Evolutionary conservation across 2,888 invertebrate genomes (phyloP).

Genomic region (Drosophila emarginata): DNA sequence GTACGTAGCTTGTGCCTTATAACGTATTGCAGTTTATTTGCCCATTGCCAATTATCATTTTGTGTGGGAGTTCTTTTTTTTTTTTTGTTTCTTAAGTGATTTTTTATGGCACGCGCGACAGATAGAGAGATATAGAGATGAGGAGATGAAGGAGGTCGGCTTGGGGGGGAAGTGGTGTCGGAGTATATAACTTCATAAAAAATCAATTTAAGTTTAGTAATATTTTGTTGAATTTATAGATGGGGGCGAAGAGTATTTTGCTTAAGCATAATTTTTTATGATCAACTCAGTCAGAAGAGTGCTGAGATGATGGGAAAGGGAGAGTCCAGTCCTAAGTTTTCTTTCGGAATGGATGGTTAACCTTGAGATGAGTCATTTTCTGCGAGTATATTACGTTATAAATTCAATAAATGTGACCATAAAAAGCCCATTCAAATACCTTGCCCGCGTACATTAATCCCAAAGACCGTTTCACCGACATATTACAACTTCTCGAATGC

Average conservation of each 20-base stretch:
- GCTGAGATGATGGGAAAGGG: conserved; percentile 14
- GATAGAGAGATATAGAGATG: background rate
- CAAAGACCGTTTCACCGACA: conserved; percentile 38
- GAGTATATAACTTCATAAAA: conserved; percentile 73
- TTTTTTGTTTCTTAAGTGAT: conserved; percentile 58
- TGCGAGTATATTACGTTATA: conserved; percentile 73
- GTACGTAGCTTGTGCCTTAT: background rate
- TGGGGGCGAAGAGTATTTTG: conserved; percentile 58
- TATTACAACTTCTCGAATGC: conserved; percentile 69
- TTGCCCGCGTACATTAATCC: conserved; percentile 73
- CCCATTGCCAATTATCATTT: conserved; percentile 20
- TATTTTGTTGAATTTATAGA: conserved; percentile 75
- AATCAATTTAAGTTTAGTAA: conserved; percentile 74
- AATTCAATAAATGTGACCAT: conserved; percentile 78
- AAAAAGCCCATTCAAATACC: conserved; percentile 77
- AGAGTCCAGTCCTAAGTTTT: background rate
- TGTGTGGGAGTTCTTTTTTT: conserved; percentile 57
- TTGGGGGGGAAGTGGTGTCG: background rate
- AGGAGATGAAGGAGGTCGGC: background rate
- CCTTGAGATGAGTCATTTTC: conserved; percentile 63
- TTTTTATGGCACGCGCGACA: conserved; percentile 72
- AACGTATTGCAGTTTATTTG: conserved; percentile 38
- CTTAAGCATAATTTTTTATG: conserved; percentile 72
- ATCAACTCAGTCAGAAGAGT: conserved; percentile 13
- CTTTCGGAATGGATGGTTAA: background rate